These are phyloP conservation scores for Sebastes iracundus DNA, from an alignment of 2,797 vertebrate genomes.

Conservation along the genomic window DNA sequence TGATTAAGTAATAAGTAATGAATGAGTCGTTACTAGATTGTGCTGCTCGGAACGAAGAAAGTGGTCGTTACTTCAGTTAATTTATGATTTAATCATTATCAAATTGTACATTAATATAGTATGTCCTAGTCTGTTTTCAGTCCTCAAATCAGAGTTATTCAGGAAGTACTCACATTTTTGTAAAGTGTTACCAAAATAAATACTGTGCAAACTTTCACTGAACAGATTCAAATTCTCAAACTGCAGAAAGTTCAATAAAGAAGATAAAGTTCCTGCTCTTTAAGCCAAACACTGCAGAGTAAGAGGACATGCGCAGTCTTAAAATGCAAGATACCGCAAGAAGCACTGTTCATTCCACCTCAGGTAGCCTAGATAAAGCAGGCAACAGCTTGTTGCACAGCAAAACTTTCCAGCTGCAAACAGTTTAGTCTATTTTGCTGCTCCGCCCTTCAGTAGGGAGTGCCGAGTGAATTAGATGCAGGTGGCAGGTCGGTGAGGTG, in stretches of 20 bases:
- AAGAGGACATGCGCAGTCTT: not conserved
- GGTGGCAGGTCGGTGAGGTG: not conserved
- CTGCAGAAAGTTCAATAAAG: not conserved
- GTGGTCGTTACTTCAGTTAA: not conserved
- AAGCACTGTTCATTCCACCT: not conserved
- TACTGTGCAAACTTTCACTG: not conserved
- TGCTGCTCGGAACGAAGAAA: not conserved
- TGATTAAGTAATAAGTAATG: not conserved
- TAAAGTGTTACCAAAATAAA: not conserved
- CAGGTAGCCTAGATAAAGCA: constrained; percentile 4
- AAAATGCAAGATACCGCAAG: not conserved
- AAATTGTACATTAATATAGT: not conserved
- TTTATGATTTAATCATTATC: not conserved
- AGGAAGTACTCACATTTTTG: not conserved
- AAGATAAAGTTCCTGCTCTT: not conserved
- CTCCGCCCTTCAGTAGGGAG: constrained; percentile 23
- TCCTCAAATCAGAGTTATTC: not conserved
- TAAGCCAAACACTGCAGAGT: not conserved
- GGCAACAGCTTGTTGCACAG: constrained; percentile 16
- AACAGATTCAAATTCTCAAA: not conserved
- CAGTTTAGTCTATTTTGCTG: constrained; percentile 4
- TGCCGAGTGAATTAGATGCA: constrained; percentile 45
- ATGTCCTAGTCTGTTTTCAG: not conserved
- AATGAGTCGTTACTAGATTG: not conserved
- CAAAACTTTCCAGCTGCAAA: constrained; percentile 30